Conservation (phyloP, 2,797 vertebrate genomes). For the Tinamus major region DNA sequence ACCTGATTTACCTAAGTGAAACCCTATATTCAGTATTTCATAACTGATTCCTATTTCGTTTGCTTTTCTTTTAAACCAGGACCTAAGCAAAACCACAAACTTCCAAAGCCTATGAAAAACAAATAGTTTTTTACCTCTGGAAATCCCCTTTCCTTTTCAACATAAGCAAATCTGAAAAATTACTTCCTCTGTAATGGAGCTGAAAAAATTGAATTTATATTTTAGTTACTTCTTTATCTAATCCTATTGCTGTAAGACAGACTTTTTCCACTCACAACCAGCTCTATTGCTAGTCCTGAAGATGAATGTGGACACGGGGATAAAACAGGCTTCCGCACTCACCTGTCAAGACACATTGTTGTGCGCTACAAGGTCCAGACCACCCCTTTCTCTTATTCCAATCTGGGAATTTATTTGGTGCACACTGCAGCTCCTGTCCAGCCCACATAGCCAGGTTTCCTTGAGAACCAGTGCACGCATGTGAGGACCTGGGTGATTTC, state of each 20-base stretch:
- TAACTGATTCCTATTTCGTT: not conserved
- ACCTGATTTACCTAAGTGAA: not conserved
- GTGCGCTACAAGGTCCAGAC: not conserved
- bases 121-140: constrained; percentile 9
- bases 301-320: not conserved
- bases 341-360: not conserved
- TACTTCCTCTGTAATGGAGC: not conserved
- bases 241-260: not conserved
- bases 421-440: not conserved
- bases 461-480: not conserved
- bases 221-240: not conserved
- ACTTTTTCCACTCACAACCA: not conserved
- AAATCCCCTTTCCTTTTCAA: constrained; percentile 42
- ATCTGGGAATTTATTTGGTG: accelerated
- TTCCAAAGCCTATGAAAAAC: constrained; percentile 1
- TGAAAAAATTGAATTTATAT: not conserved
- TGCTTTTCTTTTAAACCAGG: constrained; percentile 7
- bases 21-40: not conserved
- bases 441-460: not conserved
- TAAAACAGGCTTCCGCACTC: not conserved
- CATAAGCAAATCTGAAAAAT: constrained; percentile 34
- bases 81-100: not conserved
- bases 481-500: not conserved
- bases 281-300: not conserved
- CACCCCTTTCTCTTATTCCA: not conserved